Base-by-base conservation (phyloP, 2,113 vertebrate species). In the Thinocorus orbignyianus region DNA sequence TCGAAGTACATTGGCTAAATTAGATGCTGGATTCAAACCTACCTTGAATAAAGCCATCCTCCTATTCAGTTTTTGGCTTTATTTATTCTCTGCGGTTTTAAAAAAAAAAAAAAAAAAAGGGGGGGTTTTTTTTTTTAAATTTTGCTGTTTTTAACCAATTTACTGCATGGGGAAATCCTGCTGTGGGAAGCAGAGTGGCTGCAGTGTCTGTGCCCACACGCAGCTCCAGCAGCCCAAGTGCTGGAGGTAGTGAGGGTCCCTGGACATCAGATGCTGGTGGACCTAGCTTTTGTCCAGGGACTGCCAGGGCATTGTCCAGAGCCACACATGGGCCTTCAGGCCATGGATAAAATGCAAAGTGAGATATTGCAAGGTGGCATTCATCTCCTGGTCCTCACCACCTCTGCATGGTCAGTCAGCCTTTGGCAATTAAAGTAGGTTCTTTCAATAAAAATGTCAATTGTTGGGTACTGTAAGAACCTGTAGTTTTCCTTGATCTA, bases 271-370 rank as follows among this genome's bases (percentile, higher is more conserved):
- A 13, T n/a, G 12, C 30, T 88, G 64, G 57, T 48, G 14, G n/a
- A 82, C 8, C 14, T 52, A 46, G 13, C 5, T 49, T 17, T 55
- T 49, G 13, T 49, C 39, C 35, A 68, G 57, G 13, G 12, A 42
- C 30, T 33, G 11, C 46, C 31, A 66, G 28, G 37, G 48, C 58
- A 83, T 24, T 44, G 6, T 13, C n/a, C 60, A 10, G 44, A 61
- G 61, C 22, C 22, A 16, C 0, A 0, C 0, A 1, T 19, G 54
- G n/a, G 28, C 11, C 39, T 51, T 49, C 48, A 28, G 68, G 39
- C 33, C 3, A 1, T 11, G 17, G 25, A 13, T 70, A 66, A 81
- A 81, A 71, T 11, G 3, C 61, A 78, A 66, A 17, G 25, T 31
- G 61, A 86, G 23, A 20, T 35, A 13, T 4, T 61, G 19, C 41